These are phyloP conservation scores for Labeo catla DNA, from an alignment of 2,113 vertebrate species.

Conservation along the genomic window DNA sequence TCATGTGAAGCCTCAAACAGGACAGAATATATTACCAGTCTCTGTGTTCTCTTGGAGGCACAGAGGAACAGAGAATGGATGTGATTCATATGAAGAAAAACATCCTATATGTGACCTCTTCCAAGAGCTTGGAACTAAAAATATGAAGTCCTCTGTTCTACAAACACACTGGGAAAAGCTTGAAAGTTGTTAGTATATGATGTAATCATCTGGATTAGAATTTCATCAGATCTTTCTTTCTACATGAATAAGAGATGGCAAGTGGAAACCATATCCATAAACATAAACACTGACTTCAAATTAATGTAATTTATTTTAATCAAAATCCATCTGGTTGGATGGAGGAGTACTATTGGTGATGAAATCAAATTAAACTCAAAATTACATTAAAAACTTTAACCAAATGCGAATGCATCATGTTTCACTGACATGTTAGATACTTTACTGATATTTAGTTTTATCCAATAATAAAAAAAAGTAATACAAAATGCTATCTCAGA, in stretches of 20 bases:
- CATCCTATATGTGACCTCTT: slow-evolving; percentile 1
- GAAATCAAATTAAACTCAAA: neutral
- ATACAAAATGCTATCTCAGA: neutral
- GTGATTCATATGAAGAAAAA: neutral
- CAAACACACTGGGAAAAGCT: slow-evolving; percentile 15
- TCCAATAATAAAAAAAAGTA: neutral
- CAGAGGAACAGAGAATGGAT: slow-evolving; percentile 4
- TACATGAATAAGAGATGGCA: neutral
- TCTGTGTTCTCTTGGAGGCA: neutral
- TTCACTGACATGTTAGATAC: neutral
- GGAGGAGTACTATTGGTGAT: neutral
- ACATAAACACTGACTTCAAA: neutral
- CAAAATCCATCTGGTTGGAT: neutral
- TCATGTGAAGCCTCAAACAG: slow-evolving; percentile 14
- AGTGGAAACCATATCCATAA: neutral
- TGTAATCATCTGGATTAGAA: slow-evolving; percentile 18
- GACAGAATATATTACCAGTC: neutral
- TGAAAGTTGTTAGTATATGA: slow-evolving; percentile 19
- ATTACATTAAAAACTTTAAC: neutral
- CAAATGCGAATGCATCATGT: neutral
- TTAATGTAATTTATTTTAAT: neutral
- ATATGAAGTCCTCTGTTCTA: slow-evolving; percentile 3
- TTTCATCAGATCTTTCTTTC: neutral
- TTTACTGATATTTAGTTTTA: neutral
- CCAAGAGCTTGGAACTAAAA: slow-evolving; percentile 10